Percentiles rank a stretch among this genome's conserved stretches.
These are phyloP conservation scores for Taxidea taxus DNA, from an alignment of 2,113 vertebrate genomes.

Conservation along the genomic window DNA sequence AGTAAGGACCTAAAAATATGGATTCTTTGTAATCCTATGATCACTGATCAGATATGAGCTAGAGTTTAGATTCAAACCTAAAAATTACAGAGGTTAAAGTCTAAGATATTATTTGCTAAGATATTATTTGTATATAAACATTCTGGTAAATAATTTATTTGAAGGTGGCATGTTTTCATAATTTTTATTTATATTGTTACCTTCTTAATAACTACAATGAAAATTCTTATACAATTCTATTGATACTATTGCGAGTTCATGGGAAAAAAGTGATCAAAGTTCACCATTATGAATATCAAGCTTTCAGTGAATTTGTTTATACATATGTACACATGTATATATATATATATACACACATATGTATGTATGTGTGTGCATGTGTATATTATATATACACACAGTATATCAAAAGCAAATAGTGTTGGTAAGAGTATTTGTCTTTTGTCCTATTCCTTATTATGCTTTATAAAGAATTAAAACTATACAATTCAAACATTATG, in stretches of 20 bases:
- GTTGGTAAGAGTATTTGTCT: neutral
- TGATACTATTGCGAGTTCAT: neutral
- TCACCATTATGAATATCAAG: neutral
- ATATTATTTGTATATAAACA: neutral
- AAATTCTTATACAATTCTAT: neutral
- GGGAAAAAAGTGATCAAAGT: neutral
- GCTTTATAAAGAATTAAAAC: neutral
- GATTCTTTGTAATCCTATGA: neutral
- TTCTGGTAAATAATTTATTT: neutral
- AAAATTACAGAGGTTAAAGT: neutral
- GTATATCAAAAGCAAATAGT: neutral
- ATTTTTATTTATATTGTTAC: neutral
- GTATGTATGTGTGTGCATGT: neutral
- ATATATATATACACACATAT: neutral
- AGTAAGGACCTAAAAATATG: neutral
- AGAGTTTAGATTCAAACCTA: neutral
- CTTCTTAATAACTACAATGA: neutral
- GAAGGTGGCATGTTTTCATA: neutral
- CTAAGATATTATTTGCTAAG: neutral
- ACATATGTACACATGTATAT: neutral
- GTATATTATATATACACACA: neutral
- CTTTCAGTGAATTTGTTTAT: neutral
- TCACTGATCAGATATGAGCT: neutral
- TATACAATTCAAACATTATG: neutral
- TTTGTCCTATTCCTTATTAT: neutral